These are phyloP conservation scores for Prionace glauca DNA, from an alignment of 2,797 vertebrate genomes.

Conservation along the genomic window DNA sequence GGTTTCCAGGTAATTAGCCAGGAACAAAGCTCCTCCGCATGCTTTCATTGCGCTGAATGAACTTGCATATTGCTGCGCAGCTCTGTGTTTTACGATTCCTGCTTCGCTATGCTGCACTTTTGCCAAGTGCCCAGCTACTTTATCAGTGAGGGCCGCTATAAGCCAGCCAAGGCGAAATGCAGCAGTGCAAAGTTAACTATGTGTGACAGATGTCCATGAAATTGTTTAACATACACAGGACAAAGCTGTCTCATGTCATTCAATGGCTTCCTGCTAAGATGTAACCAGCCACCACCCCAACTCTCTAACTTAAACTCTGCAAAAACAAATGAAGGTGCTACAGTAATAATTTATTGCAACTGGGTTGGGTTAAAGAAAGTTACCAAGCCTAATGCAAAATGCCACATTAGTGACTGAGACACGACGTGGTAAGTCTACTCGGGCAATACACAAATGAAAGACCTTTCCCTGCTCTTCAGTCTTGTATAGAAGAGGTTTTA, in stretches of 20 bases:
- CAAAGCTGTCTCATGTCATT: slow-evolving; percentile 48
- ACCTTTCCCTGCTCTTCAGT: slow-evolving; percentile 48
- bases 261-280: slow-evolving; percentile 39
- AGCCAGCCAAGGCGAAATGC: slow-evolving; percentile 69
- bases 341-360: background rate
- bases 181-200: slow-evolving; percentile 89
- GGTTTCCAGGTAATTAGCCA: slow-evolving; percentile 98
- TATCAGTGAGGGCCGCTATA: slow-evolving; percentile 63
- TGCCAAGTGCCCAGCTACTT: slow-evolving; percentile 72
- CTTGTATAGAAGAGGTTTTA: slow-evolving; percentile 55
- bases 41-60: slow-evolving; percentile 90
- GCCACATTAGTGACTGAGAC: background rate
- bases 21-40: slow-evolving; percentile 84
- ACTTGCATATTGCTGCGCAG: slow-evolving; percentile 88
- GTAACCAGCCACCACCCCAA: background rate
- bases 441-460: slow-evolving; percentile 53
- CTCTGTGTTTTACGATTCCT: slow-evolving; percentile 77
- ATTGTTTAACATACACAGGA: slow-evolving; percentile 85
- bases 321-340: background rate
- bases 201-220: slow-evolving; percentile 91
- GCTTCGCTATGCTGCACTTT: slow-evolving; percentile 68
- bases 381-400: background rate
- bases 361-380: background rate
- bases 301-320: background rate
- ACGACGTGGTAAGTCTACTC: slow-evolving; percentile 54